Base-by-base conservation (phyloP, 2,113 vertebrate genomes). In the Alethe castanea region DNA sequence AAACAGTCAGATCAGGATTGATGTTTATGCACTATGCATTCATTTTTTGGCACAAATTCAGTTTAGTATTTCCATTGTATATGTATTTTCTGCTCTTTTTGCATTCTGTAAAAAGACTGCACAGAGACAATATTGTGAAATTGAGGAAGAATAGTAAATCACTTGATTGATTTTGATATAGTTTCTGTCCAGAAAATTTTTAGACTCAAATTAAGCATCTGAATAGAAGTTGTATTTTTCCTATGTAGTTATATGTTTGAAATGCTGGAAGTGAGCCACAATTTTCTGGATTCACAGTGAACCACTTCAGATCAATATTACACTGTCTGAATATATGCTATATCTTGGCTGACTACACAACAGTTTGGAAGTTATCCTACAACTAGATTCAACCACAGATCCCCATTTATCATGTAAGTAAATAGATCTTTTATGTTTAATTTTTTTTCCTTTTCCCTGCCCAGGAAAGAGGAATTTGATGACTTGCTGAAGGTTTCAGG, bases 121-220 rank as follows among this genome's bases (percentile, higher is more conserved):
- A 67, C 44, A 91, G 42, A 77, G 31, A 96, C 42, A 92, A 89
- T 87, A 78, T 19, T 67, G 33, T 71, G 59, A 92, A 92, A 89
- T 54, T 88, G 81, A 81, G 40, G 50, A 82, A 87, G 69, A 91
- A 94, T 36, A 78, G 44, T 59, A 92, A 91, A 95, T 86, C 83
- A 81, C 40, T 56, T 81, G 25, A n/a, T 44, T 85, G 73, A 82
- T 88, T 92, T 91, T 91, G 33, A 73, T 85, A 26, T 3, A 40
- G 31, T 67, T 86, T 81, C 64, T 81, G 45, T 79, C 40, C 61
- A 64, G 67, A 82, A 77, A 87, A 59, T 28, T 89, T 91, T 85
- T 85, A 33, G 24, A 69, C 48, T 77, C 1, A 3, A 80, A 81
- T 83, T 89, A 87, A 76, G 28, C 67, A 59, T 76, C 54, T 85